A percentile compares a stretch with the other conserved stretches of the same genome.
Conservation (phyloP, 1,140 invertebrate genomes). For the Drosophila albomicans region DNA sequence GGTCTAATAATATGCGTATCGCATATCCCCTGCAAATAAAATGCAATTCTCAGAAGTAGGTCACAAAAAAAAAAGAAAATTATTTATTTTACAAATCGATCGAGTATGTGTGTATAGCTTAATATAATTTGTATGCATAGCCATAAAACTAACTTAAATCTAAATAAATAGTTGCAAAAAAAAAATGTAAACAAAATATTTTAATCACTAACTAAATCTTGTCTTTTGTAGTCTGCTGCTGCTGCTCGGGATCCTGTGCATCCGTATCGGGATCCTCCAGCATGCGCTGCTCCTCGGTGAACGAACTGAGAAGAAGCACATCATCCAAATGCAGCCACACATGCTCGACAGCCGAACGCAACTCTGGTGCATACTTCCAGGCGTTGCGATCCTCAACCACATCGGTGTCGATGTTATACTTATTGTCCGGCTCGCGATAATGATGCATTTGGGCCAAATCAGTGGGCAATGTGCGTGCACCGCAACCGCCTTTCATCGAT, state of each 20-base stretch:
- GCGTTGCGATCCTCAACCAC: constrained; percentile 57
- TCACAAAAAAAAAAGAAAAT: too few species aligned
- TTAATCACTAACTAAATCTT: neutral
- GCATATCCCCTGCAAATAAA: too few species aligned
- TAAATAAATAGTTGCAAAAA: neutral
- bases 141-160: neutral
- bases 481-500: constrained; percentile 48
- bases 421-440: constrained; percentile 61
- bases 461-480: constrained; percentile 16
- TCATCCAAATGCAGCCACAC: constrained; percentile 66
- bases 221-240: constrained; percentile 24
- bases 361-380: constrained; percentile 57
- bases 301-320: constrained; percentile 19
- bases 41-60: too few species aligned
- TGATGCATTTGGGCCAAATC: constrained; percentile 67
- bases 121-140: neutral
- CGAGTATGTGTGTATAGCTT: too few species aligned
- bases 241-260: constrained; percentile 27
- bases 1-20: neutral
- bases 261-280: constrained; percentile 43
- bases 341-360: constrained; percentile 49
- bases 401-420: constrained; percentile 36
- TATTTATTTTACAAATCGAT: too few species aligned
- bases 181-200: neutral
- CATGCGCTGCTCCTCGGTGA: constrained; percentile 39